Base-by-base conservation (phyloP, 2,888 invertebrate species). In the Synergus laeviventris region DNA sequence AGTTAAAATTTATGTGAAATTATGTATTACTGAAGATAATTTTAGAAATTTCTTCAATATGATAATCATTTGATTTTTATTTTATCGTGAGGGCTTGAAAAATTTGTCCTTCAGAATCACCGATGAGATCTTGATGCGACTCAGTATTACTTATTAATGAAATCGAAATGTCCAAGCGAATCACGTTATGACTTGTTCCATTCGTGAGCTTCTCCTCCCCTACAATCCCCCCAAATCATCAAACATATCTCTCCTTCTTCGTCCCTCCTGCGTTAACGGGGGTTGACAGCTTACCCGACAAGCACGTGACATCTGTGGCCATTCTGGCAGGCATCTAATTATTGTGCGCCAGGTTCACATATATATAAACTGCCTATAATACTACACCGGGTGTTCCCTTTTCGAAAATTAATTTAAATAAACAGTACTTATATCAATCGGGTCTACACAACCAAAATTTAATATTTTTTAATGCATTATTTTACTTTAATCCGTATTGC, bases 241-340 rank as follows among this genome's bases (percentile, higher is more conserved):
- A 60, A 54, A 54, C 38, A 39, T 59, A 74, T 74, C 70, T 62
- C 79, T 78, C 80, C 36, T 59, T 31, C 73, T 62, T 54, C 49
- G 73, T 49, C 54, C 42, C 73, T 39, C 73, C 36, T 49, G 78
- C 74, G 83, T 81, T 84, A 86, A 86, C 87, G 84, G 86, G 84
- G 84, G 84, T 85, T 89, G 90, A 90, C 90, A 90, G 89, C 86
- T 88, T 86, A 85, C 85, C 84, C 89, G 90, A 89, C 89, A 89
- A 88, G 87, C 87, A 82, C 87, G 87, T 89, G 89, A 90, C 89
- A 85, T 90, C 85, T 89, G 89, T 86, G 89, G 89, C 87, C 84
- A 87, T 87, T 84, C 86, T 87, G 83, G 81, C 83, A 84, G 87
- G 88, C 87, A 89, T 90, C 88, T 90, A 90, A 90, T 90, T 90